Evolutionary conservation across 2,888 invertebrate genomes (phyloP).

Genomic region (Oligia strigilis): DNA sequence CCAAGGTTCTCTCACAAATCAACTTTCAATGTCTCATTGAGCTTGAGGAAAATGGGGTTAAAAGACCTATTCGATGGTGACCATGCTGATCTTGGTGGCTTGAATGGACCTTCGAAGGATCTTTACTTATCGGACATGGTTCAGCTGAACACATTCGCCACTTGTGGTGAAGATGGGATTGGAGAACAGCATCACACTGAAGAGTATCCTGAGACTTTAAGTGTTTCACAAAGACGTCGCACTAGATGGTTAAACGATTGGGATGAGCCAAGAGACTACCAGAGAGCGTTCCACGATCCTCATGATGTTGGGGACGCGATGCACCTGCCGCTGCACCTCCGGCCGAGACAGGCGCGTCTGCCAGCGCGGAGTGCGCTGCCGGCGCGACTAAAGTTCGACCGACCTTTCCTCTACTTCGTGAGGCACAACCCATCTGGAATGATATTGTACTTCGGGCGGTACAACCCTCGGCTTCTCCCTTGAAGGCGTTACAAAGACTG

Average conservation of each 20-base stretch:
- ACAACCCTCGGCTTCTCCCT: constrained; percentile 95
- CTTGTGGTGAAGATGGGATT: constrained; percentile 94
- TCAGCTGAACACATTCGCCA: constrained; percentile 95
- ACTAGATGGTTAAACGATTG: constrained; percentile 87
- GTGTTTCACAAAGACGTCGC: constrained; percentile 79
- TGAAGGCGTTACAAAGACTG: constrained; percentile 89
- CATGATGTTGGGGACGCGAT: constrained; percentile 88
- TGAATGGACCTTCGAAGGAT: constrained; percentile 95
- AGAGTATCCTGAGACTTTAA: constrained; percentile 94
- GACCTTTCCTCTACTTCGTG: constrained; percentile 97
- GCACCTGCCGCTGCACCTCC: constrained; percentile 92
- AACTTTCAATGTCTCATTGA: constrained; percentile 94
- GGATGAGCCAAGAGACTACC: constrained; percentile 92
- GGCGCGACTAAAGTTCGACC: constrained; percentile 95
- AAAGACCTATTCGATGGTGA: constrained; percentile 94
- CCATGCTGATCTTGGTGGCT: constrained; percentile 95
- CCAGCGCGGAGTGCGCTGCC: constrained; percentile 92
- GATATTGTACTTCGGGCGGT: constrained; percentile 96
- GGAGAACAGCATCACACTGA: constrained; percentile 95
- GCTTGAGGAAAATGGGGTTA: constrained; percentile 95
- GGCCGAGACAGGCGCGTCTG: constrained; percentile 93
- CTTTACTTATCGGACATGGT: constrained; percentile 96
- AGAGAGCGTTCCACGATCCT: constrained; percentile 93
- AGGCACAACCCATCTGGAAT: constrained; percentile 98
- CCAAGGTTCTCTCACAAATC: constrained; percentile 96